phyloP scores from a whole-genome alignment of 2,888 invertebrate genomes.

The Limnephilus lunatus region DNA sequence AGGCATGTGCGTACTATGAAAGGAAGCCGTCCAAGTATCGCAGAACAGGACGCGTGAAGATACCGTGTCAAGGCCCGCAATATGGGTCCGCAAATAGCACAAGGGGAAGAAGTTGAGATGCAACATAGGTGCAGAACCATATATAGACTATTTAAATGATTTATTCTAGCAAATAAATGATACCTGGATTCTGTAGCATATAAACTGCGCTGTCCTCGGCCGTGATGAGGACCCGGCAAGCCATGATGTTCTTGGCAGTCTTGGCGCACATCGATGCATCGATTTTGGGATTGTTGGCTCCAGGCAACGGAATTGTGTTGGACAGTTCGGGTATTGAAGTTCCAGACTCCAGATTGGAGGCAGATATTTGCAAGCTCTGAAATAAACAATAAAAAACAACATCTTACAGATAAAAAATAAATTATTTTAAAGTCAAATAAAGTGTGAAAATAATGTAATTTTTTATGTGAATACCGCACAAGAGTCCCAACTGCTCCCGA shows the following conservation, averaged over 20 bases:
- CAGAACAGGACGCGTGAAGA: no score
- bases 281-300: conserved; percentile 73
- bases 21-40: background rate
- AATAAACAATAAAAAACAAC: conserved; percentile 59
- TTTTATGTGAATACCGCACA: no score
- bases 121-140: no score
- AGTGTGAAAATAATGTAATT: no score
- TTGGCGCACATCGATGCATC: conserved; percentile 77
- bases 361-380: conserved; percentile 74
- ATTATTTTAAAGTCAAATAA: no score
- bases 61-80: no score
- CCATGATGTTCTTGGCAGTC: conserved; percentile 73
- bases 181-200: conserved; percentile 81
- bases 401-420: background rate
- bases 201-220: conserved; percentile 83
- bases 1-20: background rate
- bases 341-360: conserved; percentile 72
- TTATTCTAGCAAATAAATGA: background rate
- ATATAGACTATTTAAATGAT: no score
- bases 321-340: conserved; percentile 73
- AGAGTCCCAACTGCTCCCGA: no score
- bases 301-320: conserved; percentile 70
- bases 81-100: no score
- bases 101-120: no score
- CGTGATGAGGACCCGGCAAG: conserved; percentile 81